A percentile compares a stretch with the other conserved stretches of the same genome.
Evolutionary conservation across 2,797 vertebrate species (phyloP).

Genomic region (Saxicola maurus): DNA sequence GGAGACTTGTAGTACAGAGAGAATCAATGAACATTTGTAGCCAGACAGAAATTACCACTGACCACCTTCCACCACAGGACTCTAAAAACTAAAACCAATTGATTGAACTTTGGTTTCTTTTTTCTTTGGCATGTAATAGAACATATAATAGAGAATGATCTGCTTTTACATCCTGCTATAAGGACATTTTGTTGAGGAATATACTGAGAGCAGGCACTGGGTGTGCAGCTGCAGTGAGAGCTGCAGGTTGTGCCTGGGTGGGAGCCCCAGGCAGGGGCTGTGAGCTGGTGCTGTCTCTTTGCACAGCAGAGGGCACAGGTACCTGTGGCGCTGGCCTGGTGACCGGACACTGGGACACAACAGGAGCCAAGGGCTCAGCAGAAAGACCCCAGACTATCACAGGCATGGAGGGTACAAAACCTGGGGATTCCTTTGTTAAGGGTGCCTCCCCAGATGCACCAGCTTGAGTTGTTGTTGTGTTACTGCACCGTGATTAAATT

Average conservation of each 20-base stretch:
- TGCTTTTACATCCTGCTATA: background rate
- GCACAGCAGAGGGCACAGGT: background rate
- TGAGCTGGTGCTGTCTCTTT: background rate
- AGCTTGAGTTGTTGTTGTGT: background rate
- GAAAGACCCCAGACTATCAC: background rate
- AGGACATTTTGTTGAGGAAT: background rate
- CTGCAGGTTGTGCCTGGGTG: background rate
- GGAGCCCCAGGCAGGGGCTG: accelerated
- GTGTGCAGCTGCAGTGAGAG: background rate
- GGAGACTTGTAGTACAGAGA: background rate
- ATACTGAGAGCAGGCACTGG: background rate
- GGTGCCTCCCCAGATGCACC: accelerated
- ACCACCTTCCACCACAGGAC: background rate
- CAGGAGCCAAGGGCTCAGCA: background rate
- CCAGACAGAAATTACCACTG: background rate
- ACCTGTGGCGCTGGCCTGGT: too few species aligned
- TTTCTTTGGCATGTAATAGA: background rate
- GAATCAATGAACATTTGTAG: background rate
- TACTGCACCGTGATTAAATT: background rate
- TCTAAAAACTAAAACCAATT: background rate
- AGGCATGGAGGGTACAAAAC: background rate
- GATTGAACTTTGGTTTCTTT: background rate
- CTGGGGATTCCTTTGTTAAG: background rate
- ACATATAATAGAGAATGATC: background rate
- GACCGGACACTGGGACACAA: background rate